phyloP scores from a whole-genome alignment of 2,113 vertebrate species.

The Salvelinus fontinalis region DNA sequence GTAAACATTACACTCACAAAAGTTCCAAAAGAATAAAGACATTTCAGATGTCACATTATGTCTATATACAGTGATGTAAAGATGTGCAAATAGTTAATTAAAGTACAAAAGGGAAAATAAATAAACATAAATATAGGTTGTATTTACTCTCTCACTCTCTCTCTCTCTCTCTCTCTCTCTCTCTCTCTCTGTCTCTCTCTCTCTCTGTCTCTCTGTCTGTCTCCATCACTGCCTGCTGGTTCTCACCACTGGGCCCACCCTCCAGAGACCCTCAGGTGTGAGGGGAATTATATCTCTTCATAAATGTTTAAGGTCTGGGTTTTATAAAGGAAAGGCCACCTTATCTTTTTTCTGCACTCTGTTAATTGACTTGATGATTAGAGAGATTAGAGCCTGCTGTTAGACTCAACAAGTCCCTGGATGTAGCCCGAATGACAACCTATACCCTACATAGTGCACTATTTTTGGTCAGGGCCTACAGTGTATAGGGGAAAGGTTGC shows the following conservation, averaged over 20 bases:
- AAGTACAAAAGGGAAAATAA: no score
- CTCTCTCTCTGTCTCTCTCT: no score
- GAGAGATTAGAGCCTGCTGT: conserved; percentile 9
- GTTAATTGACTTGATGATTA: conserved; percentile 60
- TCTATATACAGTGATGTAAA: no score
- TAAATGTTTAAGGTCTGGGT: conserved; percentile 59
- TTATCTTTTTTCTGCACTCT: conserved; percentile 45
- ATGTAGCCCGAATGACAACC: conserved; percentile 33
- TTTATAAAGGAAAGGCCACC: conserved; percentile 53
- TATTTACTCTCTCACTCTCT: no score
- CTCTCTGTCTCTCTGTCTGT: no score
- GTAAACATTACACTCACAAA: no score
- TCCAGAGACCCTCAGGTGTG: conserved; percentile 48
- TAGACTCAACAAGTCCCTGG: no score
- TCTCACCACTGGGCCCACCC: conserved; percentile 43
- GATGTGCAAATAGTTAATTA: no score
- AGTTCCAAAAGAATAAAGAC: no score
- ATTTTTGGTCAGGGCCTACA: background rate
- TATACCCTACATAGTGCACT: background rate
- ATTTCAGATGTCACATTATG: no score
- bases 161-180: no score
- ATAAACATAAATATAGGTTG: no score
- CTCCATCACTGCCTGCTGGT: background rate
- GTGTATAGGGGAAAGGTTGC: conserved; percentile 2
- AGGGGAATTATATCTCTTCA: conserved; percentile 58